phyloP scores from a whole-genome alignment of 2,797 vertebrate species.

The Fringilla coelebs region DNA sequence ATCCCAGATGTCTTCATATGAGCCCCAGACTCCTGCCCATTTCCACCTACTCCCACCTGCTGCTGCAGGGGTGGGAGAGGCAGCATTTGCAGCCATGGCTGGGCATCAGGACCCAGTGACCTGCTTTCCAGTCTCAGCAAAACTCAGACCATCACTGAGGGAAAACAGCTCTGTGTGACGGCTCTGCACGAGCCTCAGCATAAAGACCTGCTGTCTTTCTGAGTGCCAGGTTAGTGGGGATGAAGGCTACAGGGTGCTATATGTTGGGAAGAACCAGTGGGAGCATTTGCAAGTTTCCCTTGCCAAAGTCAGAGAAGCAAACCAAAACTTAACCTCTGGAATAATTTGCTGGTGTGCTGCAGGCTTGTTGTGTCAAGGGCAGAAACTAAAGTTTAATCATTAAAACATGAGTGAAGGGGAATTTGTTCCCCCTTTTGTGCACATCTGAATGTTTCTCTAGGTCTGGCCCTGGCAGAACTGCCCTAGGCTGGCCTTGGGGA shows the following conservation, averaged over 20 bases:
- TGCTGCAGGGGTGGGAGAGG: background rate
- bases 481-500: background rate
- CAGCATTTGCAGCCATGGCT: background rate
- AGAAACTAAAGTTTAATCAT: background rate
- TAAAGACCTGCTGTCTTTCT: background rate
- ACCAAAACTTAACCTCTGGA: background rate
- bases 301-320: background rate
- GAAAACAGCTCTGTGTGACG: background rate
- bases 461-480: background rate
- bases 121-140: background rate
- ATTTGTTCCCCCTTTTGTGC: background rate
- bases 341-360: background rate
- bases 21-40: background rate
- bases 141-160: background rate
- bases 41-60: background rate
- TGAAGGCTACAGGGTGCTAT: background rate
- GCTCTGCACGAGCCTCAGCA: background rate
- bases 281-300: background rate
- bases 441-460: background rate
- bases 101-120: background rate
- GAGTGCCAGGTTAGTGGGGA: background rate
- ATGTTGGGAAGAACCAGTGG: background rate
- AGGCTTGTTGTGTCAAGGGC: background rate
- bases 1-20: background rate
- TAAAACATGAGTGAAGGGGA: background rate